Evolutionary conservation across 2,113 vertebrate species (phyloP), one percentile per base, ranked within the genome.

Genomic region (Dasypus novemcinctus): DNA sequence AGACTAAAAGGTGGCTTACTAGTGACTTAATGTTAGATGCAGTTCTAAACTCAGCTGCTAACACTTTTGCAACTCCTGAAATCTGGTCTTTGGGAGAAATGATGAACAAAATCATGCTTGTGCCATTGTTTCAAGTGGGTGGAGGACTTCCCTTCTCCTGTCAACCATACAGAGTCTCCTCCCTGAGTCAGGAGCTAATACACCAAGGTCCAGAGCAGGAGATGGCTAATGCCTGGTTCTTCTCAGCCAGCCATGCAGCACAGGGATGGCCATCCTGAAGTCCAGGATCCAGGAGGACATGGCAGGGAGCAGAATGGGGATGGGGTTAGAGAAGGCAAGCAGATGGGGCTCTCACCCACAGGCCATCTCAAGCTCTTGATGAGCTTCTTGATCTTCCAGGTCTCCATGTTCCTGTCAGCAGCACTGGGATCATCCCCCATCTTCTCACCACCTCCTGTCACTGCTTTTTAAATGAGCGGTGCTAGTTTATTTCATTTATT

Each of bases 11-110:
- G 98, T 99, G 99, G 98, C 99, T 99, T 97, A 99, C 99, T 98
- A 99, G 98, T 92, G 99, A 99, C 97, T 99, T 99, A 92, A 99
- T 99, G 98, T n/a, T n/a, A n/a, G n/a, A n/a, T n/a, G n/a, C n/a
- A n/a, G n/a, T n/a, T n/a, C n/a, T n/a, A n/a, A n/a, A 99, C 95
- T 99, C 99, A 95, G 99, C 99, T 4, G 99, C 99, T 98, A 99
- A 98, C 99, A 99, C 99, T 98, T 99, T 99, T 98, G 99, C 99
- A 98, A 99, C 99, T 99, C 99, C 99, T 1, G 99, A 99, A 98
- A 99, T 99, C 99, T 99, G 99, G 99, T 99, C 99, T 99, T 99
- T 99, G 82, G 99, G 99, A 97, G 99, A 99, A 98, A 99, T 99
- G 99, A 99, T 99, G 98, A 99, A 98, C 3, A 99, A 99, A 98